Evolutionary conservation across 2,888 invertebrate genomes (phyloP), one percentile per base, ranked within the genome.

Genomic region (Eucera pruinosa): DNA sequence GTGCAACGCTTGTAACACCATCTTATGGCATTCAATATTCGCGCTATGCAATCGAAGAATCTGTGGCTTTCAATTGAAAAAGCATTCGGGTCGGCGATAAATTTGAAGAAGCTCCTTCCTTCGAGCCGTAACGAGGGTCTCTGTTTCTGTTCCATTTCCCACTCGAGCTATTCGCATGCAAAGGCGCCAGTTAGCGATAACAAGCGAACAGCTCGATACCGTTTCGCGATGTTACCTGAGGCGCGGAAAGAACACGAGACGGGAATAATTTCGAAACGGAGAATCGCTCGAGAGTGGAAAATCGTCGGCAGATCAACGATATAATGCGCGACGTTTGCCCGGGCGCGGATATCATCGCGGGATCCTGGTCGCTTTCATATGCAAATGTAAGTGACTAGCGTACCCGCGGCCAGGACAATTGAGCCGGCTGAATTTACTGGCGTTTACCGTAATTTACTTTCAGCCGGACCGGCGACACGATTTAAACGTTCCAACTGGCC

Each of bases 361-460:
- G 45, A 72, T 80, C 64, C 66, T 23, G 2, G 2, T 6, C 54
- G 80, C 82, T 83, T 83, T 83, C 82, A 74, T 67, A 83, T 81
- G 82, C 78, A 83, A 83, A 83, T 82, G 71, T 60, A 70, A 74
- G 76, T 66, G 70, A 66, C 68, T 60, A 25, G 27, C 57, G 33
- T 52, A 15, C 41, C 60, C 18, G 18, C 55, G 58, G 55, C 55
- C 54, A 33, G 82, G 39, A 82, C 82, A 83, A 82, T 83, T 68
- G 82, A 62, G 60, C 66, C 60, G 55, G 33, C 57, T 65, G 73
- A 82, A 83, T 83, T 83, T 78, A 83, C 74, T 72, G 66, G 64
- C 78, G 55, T 83, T 83, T 83, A 83, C 81, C 78, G 70, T 75
- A 78, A 82, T 83, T 83, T 81, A 83, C 75, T 82, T 81, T 81